phyloP scores from a whole-genome alignment of 2,113 vertebrate genomes.

The Panthera leo region DNA sequence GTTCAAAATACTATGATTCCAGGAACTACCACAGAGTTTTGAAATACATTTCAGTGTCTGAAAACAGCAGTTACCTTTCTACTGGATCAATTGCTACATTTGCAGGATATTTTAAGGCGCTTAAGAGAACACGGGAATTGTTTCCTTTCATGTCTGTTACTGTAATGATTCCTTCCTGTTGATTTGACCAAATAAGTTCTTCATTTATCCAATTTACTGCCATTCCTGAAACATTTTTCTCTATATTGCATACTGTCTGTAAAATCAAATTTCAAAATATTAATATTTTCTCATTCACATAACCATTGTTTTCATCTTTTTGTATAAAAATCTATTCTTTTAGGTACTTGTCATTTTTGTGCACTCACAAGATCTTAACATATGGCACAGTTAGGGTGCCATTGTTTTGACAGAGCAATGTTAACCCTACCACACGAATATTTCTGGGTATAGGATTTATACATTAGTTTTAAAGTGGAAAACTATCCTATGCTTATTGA shows the following conservation, averaged over 20 bases:
- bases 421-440: neutral
- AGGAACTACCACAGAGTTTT: neutral
- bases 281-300: neutral
- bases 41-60: neutral
- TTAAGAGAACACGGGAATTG: slow-evolving; percentile 86
- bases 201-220: slow-evolving; percentile 94
- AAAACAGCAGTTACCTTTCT: slow-evolving; percentile 87
- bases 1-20: neutral
- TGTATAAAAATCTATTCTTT: neutral
- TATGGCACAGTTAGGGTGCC: neutral
- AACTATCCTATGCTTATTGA: neutral
- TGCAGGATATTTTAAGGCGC: slow-evolving; percentile 85
- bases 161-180: slow-evolving; percentile 90
- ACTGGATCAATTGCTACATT: slow-evolving; percentile 89
- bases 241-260: slow-evolving; percentile 89
- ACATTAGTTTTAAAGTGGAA: neutral
- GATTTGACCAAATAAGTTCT: slow-evolving; percentile 90
- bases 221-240: slow-evolving; percentile 91
- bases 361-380: neutral
- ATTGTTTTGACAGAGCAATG: neutral
- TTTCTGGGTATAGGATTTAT: neutral
- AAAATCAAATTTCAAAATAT: slow-evolving; percentile 64
- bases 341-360: neutral
- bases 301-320: neutral
- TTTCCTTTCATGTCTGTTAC: slow-evolving; percentile 88